Evolutionary conservation across 2,888 invertebrate genomes (phyloP).

Genomic region (Cryptus armator): DNA sequence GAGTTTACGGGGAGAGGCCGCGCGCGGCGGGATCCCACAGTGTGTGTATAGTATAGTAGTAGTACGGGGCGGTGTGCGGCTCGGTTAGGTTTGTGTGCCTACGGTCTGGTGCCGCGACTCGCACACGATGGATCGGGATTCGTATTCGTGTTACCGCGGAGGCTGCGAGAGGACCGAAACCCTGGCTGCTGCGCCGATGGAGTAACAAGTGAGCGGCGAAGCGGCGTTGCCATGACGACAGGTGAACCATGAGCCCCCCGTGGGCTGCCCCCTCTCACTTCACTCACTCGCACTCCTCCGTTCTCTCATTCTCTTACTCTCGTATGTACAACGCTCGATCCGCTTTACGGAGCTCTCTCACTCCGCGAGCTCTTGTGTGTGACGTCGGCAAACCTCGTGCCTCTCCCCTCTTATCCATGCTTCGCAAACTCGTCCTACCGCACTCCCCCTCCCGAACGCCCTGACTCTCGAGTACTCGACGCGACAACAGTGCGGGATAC

Average conservation of each 20-base stretch:
- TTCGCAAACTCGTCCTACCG: conserved; percentile 37
- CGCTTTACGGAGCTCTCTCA: not conserved
- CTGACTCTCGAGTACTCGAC: conserved; percentile 62
- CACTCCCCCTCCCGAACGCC: conserved; percentile 40
- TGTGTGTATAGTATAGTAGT: conserved; percentile 24
- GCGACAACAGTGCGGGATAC: conserved; percentile 62
- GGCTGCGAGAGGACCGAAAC: conserved; percentile 77
- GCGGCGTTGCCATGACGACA: conserved; percentile 85
- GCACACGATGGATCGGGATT: conserved; percentile 79
- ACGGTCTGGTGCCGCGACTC: conserved; percentile 53
- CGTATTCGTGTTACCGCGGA: conserved; percentile 79
- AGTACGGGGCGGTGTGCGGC: conserved; percentile 29
- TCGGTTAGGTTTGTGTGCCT: conserved; percentile 16
- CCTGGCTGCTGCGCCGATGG: conserved; percentile 79
- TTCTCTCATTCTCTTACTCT: conserved; percentile 26
- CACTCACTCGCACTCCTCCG: conserved; percentile 14
- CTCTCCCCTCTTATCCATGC: conserved; percentile 34
- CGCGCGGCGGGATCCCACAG: not conserved
- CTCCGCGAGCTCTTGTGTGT: conserved; percentile 19
- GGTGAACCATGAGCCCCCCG: conserved; percentile 81
- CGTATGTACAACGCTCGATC: not conserved
- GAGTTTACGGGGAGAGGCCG: conserved; percentile 63
- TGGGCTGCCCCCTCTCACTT: conserved; percentile 56
- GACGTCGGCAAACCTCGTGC: conserved; percentile 62
- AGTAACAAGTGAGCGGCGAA: conserved; percentile 85